phyloP scores from a whole-genome alignment of 1,140 invertebrate species.

The Mylabris phalerata region DNA sequence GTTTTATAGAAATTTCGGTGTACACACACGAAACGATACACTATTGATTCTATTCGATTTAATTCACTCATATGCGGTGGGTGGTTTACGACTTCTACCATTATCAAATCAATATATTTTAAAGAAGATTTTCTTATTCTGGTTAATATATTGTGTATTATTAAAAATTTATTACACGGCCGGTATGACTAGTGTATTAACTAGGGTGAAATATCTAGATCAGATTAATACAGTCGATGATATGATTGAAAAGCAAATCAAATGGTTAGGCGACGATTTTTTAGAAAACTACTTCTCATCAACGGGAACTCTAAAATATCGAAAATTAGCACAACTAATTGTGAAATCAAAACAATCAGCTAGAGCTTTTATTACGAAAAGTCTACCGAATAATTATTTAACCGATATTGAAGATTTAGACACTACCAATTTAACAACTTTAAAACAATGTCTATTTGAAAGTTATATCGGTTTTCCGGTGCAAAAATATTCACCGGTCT shows the following conservation, averaged over 20 bases:
- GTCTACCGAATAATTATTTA: constrained; percentile 6
- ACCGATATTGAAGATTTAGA: constrained; percentile 11
- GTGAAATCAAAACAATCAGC: not conserved
- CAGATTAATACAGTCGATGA: constrained; percentile 9
- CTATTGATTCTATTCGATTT: not conserved
- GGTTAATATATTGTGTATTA: constrained; percentile 3
- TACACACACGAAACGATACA: not conserved
- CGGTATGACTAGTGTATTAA: constrained; percentile 12
- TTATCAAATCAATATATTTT: not conserved
- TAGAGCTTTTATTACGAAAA: not conserved
- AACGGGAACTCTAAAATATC: not conserved
- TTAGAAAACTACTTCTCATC: not conserved
- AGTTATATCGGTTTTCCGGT: constrained; percentile 11
- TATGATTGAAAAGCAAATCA: constrained; percentile 11
- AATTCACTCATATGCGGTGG: not conserved
- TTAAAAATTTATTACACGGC: constrained; percentile 10
- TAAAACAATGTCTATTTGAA: constrained; percentile 5
- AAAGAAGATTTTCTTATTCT: not conserved
- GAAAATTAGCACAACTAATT: not conserved
- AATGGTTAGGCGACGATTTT: constrained; percentile 3
- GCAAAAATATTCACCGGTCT: constrained; percentile 12
- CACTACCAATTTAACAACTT: not conserved
- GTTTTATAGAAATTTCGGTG: not conserved
- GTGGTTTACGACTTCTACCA: not conserved
- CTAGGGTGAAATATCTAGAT: not conserved